Evolutionary conservation across 2,888 invertebrate species (phyloP).

Genomic region (Linyphia triangularis): DNA sequence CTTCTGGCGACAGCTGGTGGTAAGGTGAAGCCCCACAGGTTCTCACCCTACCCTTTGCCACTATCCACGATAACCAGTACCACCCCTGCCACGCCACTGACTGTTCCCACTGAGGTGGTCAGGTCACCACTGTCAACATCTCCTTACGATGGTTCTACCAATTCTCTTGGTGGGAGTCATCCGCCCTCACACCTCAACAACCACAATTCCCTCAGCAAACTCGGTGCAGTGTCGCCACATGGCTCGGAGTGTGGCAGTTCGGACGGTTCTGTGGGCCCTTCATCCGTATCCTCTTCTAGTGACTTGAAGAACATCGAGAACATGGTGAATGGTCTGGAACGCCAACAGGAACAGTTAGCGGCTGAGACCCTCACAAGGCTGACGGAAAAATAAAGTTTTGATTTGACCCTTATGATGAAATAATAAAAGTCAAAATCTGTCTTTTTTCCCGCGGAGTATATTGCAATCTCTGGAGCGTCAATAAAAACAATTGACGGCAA

Average conservation of each 20-base stretch:
- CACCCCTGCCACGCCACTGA: conserved; percentile 50
- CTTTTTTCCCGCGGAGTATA: neutral
- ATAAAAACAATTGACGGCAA: neutral
- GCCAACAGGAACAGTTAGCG: conserved; percentile 75
- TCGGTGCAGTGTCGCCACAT: conserved; percentile 61
- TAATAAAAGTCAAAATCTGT: conserved; percentile 38
- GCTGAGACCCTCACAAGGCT: conserved; percentile 74
- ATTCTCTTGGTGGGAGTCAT: neutral
- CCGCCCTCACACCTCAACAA: conserved; percentile 38
- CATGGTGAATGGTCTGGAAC: conserved; percentile 77
- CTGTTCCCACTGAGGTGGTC: conserved; percentile 57
- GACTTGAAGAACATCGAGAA: conserved; percentile 77
- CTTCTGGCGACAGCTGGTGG: conserved; percentile 80
- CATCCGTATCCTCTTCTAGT: conserved; percentile 70
- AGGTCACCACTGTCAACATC: conserved; percentile 60
- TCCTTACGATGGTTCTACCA: conserved; percentile 41
- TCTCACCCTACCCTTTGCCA: conserved; percentile 90
- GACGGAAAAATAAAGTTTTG: conserved; percentile 82
- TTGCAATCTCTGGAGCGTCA: neutral
- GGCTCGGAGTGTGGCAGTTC: conserved; percentile 73
- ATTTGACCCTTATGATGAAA: neutral
- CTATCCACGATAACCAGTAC: conserved; percentile 77
- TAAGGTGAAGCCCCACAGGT: conserved; percentile 85
- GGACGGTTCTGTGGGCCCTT: conserved; percentile 72
- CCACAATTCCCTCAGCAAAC: conserved; percentile 60